Evolutionary conservation across 2,888 invertebrate genomes (phyloP).

Genomic region (Chalcosyrphus nemorum): DNA sequence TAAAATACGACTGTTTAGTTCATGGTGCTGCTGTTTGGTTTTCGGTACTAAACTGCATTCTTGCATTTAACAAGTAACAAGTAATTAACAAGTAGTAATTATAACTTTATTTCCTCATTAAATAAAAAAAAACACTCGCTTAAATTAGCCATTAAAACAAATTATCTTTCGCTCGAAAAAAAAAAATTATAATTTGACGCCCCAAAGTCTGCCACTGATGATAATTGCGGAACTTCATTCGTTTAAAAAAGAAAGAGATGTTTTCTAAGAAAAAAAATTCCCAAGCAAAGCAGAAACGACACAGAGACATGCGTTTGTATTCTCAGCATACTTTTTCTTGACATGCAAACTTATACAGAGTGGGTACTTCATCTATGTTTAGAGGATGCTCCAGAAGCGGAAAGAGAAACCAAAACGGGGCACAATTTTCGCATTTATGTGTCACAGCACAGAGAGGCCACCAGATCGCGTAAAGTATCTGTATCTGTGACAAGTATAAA

Average conservation of each 20-base stretch:
- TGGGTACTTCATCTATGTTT: background rate
- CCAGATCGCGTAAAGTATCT: conserved; percentile 21
- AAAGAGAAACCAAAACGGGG: background rate
- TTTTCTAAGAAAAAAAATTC: background rate
- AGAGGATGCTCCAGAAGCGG: background rate
- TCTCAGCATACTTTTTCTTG: background rate
- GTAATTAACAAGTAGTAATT: background rate
- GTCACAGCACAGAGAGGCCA: background rate
- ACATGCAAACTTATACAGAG: background rate
- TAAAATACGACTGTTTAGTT: too few relatives aligned
- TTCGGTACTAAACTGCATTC: background rate
- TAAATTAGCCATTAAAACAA: conserved; percentile 7
- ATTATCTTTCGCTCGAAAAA: background rate
- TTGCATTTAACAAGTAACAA: background rate
- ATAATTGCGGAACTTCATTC: background rate
- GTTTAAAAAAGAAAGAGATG: background rate
- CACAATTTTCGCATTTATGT: conserved; percentile 7
- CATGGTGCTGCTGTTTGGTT: too few relatives aligned
- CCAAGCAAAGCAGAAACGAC: background rate
- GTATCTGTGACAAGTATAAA: conserved; percentile 13
- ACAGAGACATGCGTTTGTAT: background rate
- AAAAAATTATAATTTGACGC: conserved; percentile 7
- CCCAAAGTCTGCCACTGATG: background rate
- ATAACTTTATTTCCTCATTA: background rate
- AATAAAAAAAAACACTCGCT: background rate